These are phyloP conservation scores for Epinephelus moara DNA, from an alignment of 2,113 vertebrate genomes.

Conservation along the genomic window DNA sequence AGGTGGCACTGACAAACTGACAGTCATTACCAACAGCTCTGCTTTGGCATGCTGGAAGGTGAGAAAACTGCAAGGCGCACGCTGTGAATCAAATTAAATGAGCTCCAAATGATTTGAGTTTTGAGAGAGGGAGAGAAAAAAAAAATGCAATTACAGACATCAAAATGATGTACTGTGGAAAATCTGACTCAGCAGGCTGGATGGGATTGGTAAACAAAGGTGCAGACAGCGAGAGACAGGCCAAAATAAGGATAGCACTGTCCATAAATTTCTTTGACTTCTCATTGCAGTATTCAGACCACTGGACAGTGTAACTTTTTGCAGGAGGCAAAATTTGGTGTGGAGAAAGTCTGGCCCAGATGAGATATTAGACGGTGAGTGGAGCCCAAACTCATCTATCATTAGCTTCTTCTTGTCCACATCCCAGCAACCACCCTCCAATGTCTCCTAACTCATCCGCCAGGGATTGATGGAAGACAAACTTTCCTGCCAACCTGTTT, in stretches of 20 bases:
- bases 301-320: conserved; percentile 63
- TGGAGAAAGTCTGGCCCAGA: conserved; percentile 63
- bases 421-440: conserved; percentile 63
- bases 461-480: conserved; percentile 56
- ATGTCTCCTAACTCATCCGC: conserved; percentile 69
- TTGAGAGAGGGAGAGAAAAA: conserved; percentile 16
- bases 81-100: conserved; percentile 39
- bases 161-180: conserved; percentile 72
- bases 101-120: conserved; percentile 44
- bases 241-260: conserved; percentile 52
- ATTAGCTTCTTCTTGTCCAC: conserved; percentile 66
- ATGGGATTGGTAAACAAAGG: conserved; percentile 69
- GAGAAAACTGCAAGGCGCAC: conserved; percentile 32
- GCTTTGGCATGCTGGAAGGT: conserved; percentile 32
- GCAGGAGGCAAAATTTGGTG: conserved; percentile 55
- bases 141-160: conserved; percentile 36
- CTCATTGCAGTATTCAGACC: conserved; percentile 30
- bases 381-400: conserved; percentile 77
- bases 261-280: conserved; percentile 65
- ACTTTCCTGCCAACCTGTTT: conserved; percentile 72
- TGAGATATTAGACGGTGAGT: conserved; percentile 63
- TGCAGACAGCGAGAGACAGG: conserved; percentile 44
- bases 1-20: conserved; percentile 52
- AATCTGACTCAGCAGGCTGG: conserved; percentile 64
- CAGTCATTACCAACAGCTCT: conserved; percentile 33